These are phyloP conservation scores for Potamilus streckersoni DNA, from an alignment of 1,140 invertebrate genomes.

Conservation along the genomic window DNA sequence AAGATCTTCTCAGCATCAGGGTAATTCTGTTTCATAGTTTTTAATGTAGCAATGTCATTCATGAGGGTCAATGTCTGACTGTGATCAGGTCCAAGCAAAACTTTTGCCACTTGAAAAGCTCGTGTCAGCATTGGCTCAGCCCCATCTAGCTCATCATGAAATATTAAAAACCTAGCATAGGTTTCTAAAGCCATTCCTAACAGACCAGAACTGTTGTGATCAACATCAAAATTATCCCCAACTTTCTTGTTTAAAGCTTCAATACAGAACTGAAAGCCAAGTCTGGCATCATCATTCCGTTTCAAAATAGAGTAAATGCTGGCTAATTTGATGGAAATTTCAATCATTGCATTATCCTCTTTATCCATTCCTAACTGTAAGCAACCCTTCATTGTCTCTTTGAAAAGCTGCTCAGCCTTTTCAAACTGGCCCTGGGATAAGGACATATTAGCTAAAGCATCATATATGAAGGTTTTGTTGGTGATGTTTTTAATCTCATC, in stretches of 20 bases:
- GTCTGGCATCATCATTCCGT: constrained; percentile 77
- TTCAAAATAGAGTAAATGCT: constrained; percentile 72
- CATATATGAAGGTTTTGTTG: constrained; percentile 88
- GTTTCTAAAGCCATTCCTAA: constrained; percentile 82
- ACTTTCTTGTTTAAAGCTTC: constrained; percentile 75
- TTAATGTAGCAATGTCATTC: constrained; percentile 87
- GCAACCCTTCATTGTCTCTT: constrained; percentile 81
- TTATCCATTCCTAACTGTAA: constrained; percentile 74
- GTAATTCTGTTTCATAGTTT: constrained; percentile 75
- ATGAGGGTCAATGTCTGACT: constrained; percentile 81
- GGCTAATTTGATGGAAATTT: constrained; percentile 77
- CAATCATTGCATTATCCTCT: constrained; percentile 82
- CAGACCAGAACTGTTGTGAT: constrained; percentile 74
- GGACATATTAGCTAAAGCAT: constrained; percentile 91
- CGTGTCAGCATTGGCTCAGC: constrained; percentile 78
- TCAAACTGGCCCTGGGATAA: constrained; percentile 79
- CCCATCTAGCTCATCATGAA: constrained; percentile 73
- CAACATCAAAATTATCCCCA: constrained; percentile 71
- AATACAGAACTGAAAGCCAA: constrained; percentile 83
- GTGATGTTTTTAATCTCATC: constrained; percentile 62
- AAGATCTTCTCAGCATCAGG: constrained; percentile 80
- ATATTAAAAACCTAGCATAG: constrained; percentile 82
- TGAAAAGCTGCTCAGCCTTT: constrained; percentile 88
- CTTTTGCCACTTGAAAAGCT: constrained; percentile 77
- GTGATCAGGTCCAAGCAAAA: constrained; percentile 76